A percentile compares a stretch with the other conserved stretches of the same genome.
Evolutionary conservation across 2,113 vertebrate genomes (phyloP).

Genomic region (Chiloscyllium plagiosum): DNA sequence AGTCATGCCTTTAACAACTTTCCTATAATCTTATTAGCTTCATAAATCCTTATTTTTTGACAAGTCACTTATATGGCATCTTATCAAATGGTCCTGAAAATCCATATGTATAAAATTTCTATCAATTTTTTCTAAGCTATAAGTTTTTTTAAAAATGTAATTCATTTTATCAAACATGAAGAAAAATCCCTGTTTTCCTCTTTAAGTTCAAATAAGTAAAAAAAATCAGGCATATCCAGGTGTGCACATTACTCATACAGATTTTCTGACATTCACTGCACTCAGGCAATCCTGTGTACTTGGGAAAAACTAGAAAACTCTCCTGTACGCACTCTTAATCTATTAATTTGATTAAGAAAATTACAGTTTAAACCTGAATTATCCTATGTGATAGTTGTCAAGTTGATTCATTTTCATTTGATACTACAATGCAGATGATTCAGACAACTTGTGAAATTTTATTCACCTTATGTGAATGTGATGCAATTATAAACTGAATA

Average conservation of each 20-base stretch:
- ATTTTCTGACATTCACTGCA: not conserved
- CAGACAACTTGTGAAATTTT: not conserved
- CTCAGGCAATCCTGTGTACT: not conserved
- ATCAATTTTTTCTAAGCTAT: not conserved
- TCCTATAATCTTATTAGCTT: not conserved
- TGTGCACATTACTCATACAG: not conserved
- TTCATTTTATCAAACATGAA: not conserved
- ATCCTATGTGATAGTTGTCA: not conserved
- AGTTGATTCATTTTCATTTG: not conserved
- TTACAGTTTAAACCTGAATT: not conserved
- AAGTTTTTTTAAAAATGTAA: not conserved
- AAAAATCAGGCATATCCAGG: not conserved
- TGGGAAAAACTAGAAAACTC: not conserved
- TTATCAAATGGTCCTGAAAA: not conserved
- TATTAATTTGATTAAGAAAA: not conserved
- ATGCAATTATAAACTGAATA: not conserved
- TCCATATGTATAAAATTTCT: not conserved
- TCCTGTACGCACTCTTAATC: not conserved
- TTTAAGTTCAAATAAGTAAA: not conserved
- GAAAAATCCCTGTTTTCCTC: not conserved
- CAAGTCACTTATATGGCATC: not conserved
- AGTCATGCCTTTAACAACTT: not conserved
- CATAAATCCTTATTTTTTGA: not conserved
- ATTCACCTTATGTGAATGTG: not conserved
- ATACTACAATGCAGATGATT: not conserved